A percentile compares a stretch with the other conserved stretches of the same genome.
Conservation (phyloP, 2,888 invertebrate genomes). For the Branchipolynoe longqiensis region DNA sequence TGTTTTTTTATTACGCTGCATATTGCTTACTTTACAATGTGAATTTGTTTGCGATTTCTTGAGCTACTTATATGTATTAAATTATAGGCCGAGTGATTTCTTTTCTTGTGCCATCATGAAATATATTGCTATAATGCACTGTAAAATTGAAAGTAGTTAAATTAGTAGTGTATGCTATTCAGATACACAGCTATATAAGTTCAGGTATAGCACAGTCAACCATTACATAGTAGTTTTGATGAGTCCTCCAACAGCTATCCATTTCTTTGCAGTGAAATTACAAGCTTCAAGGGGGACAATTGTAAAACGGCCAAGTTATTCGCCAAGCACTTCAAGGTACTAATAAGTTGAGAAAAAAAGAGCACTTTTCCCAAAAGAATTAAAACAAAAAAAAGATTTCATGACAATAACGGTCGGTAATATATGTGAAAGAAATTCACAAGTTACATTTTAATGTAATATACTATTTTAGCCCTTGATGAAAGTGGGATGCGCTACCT, state of each 20-base stretch:
- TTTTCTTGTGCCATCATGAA: neutral
- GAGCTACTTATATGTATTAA: too few species aligned
- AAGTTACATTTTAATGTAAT: too few species aligned
- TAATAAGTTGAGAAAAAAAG: too few species aligned
- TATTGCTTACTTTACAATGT: too few species aligned
- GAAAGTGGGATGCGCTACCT: too few species aligned
- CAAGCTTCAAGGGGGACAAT: conserved; percentile 73
- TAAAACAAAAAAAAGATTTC: too few species aligned
- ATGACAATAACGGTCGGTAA: too few species aligned
- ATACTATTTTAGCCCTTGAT: too few species aligned
- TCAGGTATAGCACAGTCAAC: neutral
- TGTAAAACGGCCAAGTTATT: conserved; percentile 78
- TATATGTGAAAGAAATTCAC: too few species aligned
- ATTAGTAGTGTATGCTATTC: neutral
- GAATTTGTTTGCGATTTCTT: too few species aligned
- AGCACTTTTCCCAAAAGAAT: too few species aligned
- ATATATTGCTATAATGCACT: neutral
- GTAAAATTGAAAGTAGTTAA: neutral
- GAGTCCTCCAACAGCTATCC: too few species aligned
- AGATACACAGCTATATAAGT: neutral
- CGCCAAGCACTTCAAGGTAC: conserved; percentile 80
- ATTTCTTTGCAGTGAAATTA: conserved; percentile 71
- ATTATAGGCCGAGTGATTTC: neutral
- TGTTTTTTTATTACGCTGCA: neutral
- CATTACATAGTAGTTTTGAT: neutral